These are phyloP conservation scores for Anadara kagoshimensis DNA, from an alignment of 1,140 invertebrate genomes.

Conservation along the genomic window DNA sequence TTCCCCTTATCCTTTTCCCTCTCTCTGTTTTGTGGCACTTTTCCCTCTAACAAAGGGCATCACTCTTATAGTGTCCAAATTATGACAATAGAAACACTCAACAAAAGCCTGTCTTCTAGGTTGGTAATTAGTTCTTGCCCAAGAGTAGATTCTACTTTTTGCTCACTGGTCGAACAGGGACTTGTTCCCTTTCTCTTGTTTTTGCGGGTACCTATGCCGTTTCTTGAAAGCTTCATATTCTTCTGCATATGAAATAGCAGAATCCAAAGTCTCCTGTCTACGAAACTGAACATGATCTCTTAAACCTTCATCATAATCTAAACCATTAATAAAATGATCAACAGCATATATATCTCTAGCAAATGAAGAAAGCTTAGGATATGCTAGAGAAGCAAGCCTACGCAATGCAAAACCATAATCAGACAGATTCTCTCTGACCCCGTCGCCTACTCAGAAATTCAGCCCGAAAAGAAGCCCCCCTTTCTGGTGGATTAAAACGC, in stretches of 20 bases:
- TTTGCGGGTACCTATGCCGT: neutral
- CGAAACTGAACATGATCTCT: slow-evolving; percentile 27
- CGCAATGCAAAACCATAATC: slow-evolving; percentile 34
- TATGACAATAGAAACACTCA: too few species aligned
- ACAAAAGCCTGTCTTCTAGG: too few species aligned
- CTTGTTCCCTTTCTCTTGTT: neutral
- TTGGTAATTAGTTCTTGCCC: too few species aligned
- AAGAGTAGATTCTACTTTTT: too few species aligned
- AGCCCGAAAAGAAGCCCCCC: slow-evolving; percentile 23
- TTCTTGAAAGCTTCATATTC: slow-evolving; percentile 21
- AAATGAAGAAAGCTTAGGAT: slow-evolving; percentile 27
- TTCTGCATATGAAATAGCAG: slow-evolving; percentile 21
- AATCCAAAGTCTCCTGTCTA: slow-evolving; percentile 15
- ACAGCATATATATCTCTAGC: slow-evolving; percentile 17
- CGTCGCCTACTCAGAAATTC: slow-evolving; percentile 32
- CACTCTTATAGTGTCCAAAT: too few species aligned
- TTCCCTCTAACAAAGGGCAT: neutral
- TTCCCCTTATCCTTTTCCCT: neutral
- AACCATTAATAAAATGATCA: slow-evolving; percentile 37
- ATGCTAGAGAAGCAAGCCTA: slow-evolving; percentile 30
- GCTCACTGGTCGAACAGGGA: too few species aligned
- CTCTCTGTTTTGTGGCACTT: neutral
- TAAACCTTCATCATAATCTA: slow-evolving; percentile 13
- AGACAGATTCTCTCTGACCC: slow-evolving; percentile 17
- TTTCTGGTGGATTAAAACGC: slow-evolving; percentile 29